phyloP scores from a whole-genome alignment of 2,113 vertebrate species.

The Dolichotis patagonum region DNA sequence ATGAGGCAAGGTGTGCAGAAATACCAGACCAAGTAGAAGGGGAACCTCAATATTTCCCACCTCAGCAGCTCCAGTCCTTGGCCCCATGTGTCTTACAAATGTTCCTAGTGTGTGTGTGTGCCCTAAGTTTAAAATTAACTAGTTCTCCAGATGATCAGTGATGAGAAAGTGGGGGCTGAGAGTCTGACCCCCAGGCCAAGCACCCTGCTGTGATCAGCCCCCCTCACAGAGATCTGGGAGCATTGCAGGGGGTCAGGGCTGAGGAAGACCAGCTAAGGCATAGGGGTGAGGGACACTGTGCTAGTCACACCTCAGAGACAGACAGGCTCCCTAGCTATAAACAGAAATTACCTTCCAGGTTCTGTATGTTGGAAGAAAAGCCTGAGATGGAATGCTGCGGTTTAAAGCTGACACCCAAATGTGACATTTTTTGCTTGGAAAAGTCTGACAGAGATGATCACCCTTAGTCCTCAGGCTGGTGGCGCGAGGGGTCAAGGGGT shows the following conservation, averaged over 20 bases:
- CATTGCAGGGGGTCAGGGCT: neutral
- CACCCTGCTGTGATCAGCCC: rapidly evolving
- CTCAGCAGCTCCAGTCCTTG: neutral
- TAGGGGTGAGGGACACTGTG: rapidly evolving
- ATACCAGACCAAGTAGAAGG: neutral
- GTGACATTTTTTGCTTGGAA: neutral
- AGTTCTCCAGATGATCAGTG: neutral
- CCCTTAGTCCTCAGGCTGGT: neutral
- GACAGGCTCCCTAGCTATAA: neutral
- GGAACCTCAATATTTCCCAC: neutral
- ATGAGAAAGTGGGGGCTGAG: neutral
- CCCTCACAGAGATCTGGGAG: rapidly evolving
- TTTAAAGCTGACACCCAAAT: neutral
- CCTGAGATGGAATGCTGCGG: neutral
- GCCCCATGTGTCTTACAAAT: neutral
- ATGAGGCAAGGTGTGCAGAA: rapidly evolving
- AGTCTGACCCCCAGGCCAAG: rapidly evolving
- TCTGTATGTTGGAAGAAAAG: neutral
- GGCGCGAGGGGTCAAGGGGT: neutral
- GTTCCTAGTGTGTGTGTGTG: neutral
- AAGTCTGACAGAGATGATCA: neutral
- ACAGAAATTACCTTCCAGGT: neutral
- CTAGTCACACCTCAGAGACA: neutral
- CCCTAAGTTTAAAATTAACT: neutral
- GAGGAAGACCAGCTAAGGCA: neutral